Conservation (phyloP, 2,797 vertebrate genomes). For the Pangasius krempfi region DNA sequence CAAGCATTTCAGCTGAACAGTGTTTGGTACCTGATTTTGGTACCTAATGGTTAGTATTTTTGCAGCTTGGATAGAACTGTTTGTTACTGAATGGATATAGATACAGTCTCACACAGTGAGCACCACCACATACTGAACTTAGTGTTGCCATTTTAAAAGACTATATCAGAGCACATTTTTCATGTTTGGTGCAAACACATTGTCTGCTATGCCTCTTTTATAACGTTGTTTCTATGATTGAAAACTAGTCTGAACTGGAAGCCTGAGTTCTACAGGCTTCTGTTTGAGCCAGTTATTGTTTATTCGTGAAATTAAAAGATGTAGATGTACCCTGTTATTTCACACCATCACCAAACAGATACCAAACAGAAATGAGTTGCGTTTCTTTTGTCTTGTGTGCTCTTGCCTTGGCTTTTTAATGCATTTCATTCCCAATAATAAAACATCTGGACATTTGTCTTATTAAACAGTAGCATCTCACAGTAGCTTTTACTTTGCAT, state of each 20-base stretch:
- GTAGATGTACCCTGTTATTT: not conserved
- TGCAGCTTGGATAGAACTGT: not conserved
- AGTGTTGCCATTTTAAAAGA: not conserved
- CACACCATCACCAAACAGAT: not conserved
- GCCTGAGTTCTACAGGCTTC: no score
- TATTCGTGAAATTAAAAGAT: not conserved
- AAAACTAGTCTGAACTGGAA: no score
- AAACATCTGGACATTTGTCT: not conserved
- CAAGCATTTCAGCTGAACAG: not conserved
- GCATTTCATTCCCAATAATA: not conserved
- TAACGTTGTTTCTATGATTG: no score
- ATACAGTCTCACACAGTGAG: not conserved
- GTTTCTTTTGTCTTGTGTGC: not conserved
- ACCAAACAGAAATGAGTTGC: not conserved
- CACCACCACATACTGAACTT: not conserved
- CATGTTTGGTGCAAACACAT: no score
- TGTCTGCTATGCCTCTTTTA: no score
- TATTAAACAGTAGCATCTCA: not conserved
- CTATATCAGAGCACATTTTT: no score
- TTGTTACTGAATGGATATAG: not conserved
- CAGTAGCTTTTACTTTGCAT: not conserved
- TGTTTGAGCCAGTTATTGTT: no score
- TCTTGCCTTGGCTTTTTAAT: not conserved
- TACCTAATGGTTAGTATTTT: not conserved
- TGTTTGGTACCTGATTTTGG: not conserved